A percentile compares a stretch with the other conserved stretches of the same genome.
phyloP scores from a whole-genome alignment of 2,888 invertebrate genomes.

The Lepeophtheirus nordmannii region DNA sequence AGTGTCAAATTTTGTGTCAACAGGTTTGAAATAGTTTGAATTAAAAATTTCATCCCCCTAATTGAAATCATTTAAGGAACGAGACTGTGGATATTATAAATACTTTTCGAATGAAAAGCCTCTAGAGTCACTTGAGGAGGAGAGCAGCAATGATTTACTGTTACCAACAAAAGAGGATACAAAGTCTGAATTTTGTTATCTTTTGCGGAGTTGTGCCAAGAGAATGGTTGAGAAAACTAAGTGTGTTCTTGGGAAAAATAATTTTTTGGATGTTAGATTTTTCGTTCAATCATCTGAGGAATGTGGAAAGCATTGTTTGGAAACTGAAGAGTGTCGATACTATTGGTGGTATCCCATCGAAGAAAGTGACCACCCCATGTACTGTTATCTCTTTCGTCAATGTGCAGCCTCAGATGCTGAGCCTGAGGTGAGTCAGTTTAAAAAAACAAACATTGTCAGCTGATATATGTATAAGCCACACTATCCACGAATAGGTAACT shows the following conservation, averaged over 20 bases:
- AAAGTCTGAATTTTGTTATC: constrained; percentile 20
- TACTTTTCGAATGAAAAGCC: neutral
- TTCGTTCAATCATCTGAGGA: constrained; percentile 13
- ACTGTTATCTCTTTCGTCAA: constrained; percentile 23
- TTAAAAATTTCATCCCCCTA: too few relatives aligned
- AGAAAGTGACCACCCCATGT: constrained; percentile 4
- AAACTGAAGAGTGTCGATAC: constrained; percentile 19
- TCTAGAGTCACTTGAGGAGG: neutral
- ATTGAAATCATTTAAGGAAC: neutral
- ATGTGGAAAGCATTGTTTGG: constrained; percentile 17
- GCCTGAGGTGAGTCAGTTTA: constrained; percentile 5
- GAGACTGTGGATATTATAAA: constrained; percentile 18
- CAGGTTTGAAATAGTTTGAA: neutral
- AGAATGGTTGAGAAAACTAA: constrained; percentile 21
- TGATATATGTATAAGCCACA: neutral
- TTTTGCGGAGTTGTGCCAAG: constrained; percentile 21
- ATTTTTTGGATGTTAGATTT: constrained; percentile 24
- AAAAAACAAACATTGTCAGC: neutral
- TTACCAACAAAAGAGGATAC: neutral
- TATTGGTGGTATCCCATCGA: constrained; percentile 24
- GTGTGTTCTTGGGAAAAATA: constrained; percentile 20
- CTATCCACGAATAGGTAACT: constrained; percentile 7
- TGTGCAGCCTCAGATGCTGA: constrained; percentile 21
- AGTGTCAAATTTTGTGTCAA: constrained; percentile 15
- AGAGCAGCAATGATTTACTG: neutral